These are phyloP conservation scores for Brachypodius melanocephalos DNA, from an alignment of 2,113 vertebrate genomes.

Conservation along the genomic window DNA sequence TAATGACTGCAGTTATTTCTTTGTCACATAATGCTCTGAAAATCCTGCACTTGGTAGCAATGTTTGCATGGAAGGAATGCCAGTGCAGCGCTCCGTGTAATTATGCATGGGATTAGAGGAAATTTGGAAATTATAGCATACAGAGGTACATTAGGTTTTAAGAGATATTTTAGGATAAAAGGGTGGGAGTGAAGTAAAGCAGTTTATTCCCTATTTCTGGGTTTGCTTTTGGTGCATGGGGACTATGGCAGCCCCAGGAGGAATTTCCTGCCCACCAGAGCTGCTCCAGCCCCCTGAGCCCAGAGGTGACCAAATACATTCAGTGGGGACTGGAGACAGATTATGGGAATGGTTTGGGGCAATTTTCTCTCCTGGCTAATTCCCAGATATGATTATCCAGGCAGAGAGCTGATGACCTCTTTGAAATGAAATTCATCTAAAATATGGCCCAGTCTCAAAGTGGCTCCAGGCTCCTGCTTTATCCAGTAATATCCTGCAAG, in stretches of 20 bases:
- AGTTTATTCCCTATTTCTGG: background rate
- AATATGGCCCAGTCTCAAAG: conserved; percentile 14
- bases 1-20: background rate
- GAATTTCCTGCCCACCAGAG: background rate
- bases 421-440: background rate
- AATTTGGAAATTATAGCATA: background rate
- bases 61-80: background rate
- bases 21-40: background rate
- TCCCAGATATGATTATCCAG: conserved; percentile 30
- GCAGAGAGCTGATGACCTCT: background rate
- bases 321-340: background rate
- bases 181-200: background rate
- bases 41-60: background rate
- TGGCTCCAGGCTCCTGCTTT: conserved; percentile 6
- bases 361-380: conserved; percentile 20
- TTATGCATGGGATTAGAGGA: conserved; percentile 14
- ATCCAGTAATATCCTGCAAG: background rate
- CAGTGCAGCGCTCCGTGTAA: background rate
- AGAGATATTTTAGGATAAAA: background rate
- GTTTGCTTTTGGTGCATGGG: fast-evolving
- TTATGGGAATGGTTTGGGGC: background rate
- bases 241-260: background rate
- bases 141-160: background rate
- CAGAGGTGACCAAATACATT: background rate
- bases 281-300: background rate